phyloP scores from a whole-genome alignment of 53 echinoderm and acorn worm species.

The Antedon mediterranea region DNA sequence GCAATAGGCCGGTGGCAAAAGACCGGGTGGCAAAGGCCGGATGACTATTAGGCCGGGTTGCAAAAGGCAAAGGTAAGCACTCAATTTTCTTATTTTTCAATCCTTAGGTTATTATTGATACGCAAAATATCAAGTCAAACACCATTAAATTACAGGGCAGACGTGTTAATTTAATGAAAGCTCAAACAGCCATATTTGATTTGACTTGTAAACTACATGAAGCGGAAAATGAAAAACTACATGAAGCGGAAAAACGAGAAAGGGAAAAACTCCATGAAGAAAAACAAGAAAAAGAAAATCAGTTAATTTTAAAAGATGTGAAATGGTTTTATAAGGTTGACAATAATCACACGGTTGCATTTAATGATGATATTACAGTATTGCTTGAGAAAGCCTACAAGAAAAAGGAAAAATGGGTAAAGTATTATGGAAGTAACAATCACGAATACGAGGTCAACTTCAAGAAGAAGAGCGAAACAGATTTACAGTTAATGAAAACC shows the following conservation, averaged over 20 bases:
- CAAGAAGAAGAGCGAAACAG: slow-evolving; percentile 20
- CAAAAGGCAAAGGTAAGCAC: too few relatives aligned
- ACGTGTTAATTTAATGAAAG: neutral
- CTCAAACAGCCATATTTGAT: neutral
- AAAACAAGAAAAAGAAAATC: neutral
- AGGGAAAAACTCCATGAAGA: too few relatives aligned
- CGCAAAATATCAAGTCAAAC: neutral
- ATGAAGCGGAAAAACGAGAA: too few relatives aligned
- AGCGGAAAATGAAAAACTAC: too few relatives aligned
- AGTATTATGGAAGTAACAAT: slow-evolving; percentile 10
- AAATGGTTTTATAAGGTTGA: slow-evolving; percentile 8
- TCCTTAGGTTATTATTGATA: neutral
- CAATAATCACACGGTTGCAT: slow-evolving; percentile 8
- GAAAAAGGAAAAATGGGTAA: slow-evolving; percentile 4
- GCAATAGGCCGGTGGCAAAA: too few relatives aligned
- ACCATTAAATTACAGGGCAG: neutral
- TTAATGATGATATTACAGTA: slow-evolving; percentile 20
- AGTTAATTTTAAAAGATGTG: slow-evolving; percentile 5
- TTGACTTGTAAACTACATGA: neutral
- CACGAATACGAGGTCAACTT: slow-evolving; percentile 8
- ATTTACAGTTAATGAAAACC: neutral
- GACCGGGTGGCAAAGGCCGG: too few relatives aligned
- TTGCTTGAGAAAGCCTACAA: slow-evolving; percentile 20
- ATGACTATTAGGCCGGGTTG: too few relatives aligned
- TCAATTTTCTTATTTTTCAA: too few relatives aligned